phyloP scores from a whole-genome alignment of 2,113 vertebrate genomes.

The Rousettus leschenaultii region DNA sequence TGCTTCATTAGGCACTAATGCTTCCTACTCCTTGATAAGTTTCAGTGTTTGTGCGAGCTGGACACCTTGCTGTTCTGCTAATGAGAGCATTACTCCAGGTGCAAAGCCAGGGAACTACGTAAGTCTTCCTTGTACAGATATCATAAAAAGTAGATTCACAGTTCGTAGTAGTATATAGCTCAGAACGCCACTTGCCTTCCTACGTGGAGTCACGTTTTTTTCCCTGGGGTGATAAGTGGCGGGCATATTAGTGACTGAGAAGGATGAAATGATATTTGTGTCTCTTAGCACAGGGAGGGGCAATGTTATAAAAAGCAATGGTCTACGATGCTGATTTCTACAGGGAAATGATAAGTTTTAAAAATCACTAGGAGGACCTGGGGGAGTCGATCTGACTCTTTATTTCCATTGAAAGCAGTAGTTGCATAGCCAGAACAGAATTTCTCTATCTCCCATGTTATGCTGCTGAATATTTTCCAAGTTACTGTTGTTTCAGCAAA shows the following conservation, averaged over 20 bases:
- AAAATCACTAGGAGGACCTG: background rate
- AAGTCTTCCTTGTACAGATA: background rate
- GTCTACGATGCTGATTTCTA: background rate
- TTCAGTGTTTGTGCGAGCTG: background rate
- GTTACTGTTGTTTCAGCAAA: background rate
- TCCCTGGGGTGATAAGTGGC: background rate
- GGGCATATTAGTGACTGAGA: background rate
- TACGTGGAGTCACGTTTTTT: background rate
- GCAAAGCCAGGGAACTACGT: background rate
- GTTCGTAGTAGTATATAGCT: background rate
- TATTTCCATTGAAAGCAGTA: background rate
- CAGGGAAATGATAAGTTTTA: background rate
- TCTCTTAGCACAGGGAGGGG: background rate
- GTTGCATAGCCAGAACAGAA: background rate
- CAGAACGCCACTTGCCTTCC: background rate
- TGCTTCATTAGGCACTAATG: background rate
- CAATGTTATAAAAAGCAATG: background rate
- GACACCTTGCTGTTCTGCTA: background rate
- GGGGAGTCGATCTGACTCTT: background rate
- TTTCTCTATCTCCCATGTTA: background rate
- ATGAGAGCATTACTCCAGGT: background rate
- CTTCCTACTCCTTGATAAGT: background rate
- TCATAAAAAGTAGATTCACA: background rate
- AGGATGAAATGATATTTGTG: background rate
- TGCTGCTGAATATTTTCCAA: background rate